Evolutionary conservation across 2,888 invertebrate species (phyloP).

Genomic region (Chloromyia formosa): DNA sequence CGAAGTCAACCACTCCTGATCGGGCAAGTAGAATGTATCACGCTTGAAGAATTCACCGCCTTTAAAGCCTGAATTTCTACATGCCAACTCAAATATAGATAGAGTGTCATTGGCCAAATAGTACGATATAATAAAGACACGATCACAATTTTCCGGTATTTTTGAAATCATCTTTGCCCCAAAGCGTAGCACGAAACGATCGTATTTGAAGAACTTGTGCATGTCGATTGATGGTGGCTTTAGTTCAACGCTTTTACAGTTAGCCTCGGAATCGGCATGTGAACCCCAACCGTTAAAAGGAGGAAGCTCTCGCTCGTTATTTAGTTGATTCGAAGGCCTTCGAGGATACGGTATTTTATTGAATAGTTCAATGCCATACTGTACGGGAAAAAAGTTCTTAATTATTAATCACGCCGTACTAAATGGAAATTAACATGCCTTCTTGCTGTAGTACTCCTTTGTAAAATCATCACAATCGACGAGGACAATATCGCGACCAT

Average conservation of each 20-base stretch:
- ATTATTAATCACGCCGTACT: conserved; percentile 59
- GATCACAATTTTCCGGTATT: conserved; percentile 70
- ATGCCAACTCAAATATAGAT: conserved; percentile 80
- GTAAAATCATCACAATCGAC: conserved; percentile 88
- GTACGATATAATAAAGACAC: conserved; percentile 84
- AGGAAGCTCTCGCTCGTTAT: conserved; percentile 66
- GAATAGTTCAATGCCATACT: conserved; percentile 63
- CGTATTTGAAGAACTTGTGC: conserved; percentile 81
- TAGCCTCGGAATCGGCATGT: conserved; percentile 88
- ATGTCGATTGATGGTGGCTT: conserved; percentile 81
- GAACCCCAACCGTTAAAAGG: conserved; percentile 93
- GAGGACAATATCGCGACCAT: conserved; percentile 80
- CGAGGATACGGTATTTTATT: conserved; percentile 55
- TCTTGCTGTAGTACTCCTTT: conserved; percentile 80
- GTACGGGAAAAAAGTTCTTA: conserved; percentile 7
- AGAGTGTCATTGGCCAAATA: conserved; percentile 85
- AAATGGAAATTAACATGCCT: conserved; percentile 65
- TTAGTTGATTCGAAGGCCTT: not conserved
- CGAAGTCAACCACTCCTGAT: conserved; percentile 75
- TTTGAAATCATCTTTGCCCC: conserved; percentile 79
- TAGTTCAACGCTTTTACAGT: conserved; percentile 82
- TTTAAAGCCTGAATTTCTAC: conserved; percentile 75
- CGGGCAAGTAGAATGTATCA: conserved; percentile 75
- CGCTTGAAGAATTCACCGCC: conserved; percentile 76
- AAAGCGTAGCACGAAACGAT: conserved; percentile 81